Evolutionary conservation across 92 coral and sea anemone genomes (phyloP).

Genomic region (Actinernus sp.): DNA sequence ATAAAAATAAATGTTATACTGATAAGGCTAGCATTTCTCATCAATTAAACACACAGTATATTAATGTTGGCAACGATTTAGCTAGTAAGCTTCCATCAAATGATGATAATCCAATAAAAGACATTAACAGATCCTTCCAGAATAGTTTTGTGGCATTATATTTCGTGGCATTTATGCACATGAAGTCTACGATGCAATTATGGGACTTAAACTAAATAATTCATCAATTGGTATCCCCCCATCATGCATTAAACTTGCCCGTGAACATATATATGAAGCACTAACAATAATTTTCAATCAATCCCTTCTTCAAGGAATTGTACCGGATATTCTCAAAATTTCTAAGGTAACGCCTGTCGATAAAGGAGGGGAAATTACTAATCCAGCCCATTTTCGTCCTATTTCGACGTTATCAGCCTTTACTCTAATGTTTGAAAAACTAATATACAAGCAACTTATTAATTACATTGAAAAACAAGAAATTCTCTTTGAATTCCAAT

Average conservation of each 20-base stretch:
- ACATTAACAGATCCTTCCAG: constrained; percentile 39
- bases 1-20: constrained; percentile 51
- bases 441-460: constrained; percentile 25
- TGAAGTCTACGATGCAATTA: constrained; percentile 32
- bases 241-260: constrained; percentile 44
- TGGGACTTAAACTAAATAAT: constrained; percentile 26
- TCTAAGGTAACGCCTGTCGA: constrained; percentile 45
- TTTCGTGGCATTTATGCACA: constrained; percentile 55
- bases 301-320: constrained; percentile 28
- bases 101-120: constrained; percentile 19
- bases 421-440: constrained; percentile 45
- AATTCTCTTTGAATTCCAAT: constrained; percentile 30
- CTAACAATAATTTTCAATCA: constrained; percentile 18
- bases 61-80: constrained; percentile 60
- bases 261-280: constrained; percentile 17
- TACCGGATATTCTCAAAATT: constrained; percentile 42
- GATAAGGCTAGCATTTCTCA: constrained; percentile 57
- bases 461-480: constrained; percentile 31
- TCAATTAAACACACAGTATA: constrained; percentile 44
- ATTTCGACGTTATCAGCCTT: constrained; percentile 48
- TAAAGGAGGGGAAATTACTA: constrained; percentile 21
- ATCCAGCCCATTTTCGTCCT: constrained; percentile 33
- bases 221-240: constrained; percentile 36
- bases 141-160: constrained; percentile 58
- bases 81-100: constrained; percentile 45